Evolutionary conservation across 1,140 invertebrate genomes (phyloP), one percentile per base, ranked within the genome.

Genomic region (Hirudo medicinalis): DNA sequence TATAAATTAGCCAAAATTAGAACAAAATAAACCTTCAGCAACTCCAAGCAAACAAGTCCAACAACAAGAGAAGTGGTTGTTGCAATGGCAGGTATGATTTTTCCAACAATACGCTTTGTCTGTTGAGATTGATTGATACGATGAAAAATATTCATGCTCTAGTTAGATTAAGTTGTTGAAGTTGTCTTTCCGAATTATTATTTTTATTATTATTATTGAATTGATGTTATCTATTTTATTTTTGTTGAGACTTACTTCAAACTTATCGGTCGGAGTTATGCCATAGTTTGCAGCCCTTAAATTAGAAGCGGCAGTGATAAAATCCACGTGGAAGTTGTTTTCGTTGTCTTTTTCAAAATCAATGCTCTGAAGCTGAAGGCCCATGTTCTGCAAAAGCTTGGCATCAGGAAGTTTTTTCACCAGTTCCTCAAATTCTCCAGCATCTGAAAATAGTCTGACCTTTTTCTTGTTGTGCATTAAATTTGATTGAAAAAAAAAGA

Each of bases 311-410:
- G 95, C 94, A 0, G 97, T 94, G 77, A 99, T 97, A 79, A 97
- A 99, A 82, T 99, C 96, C 87, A 99, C 97, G 82, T 99, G 96
- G 82, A 95, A 90, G 80, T 99, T 99, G 67, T 84, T 86, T 78
- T 99, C 96, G 82, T 99, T 94, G 79, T 99, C 96, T 79, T 99
- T 99, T 79, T 99, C 95, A 82, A 99, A 99, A 75, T 98, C 94
- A 66, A 97, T 84, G 0, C 92, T 91, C 17, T 86, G 86, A 57
- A 97, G 87, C 66, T 84, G 43, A 49, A 49, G 43, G 43, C 43
- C 43, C 9, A 49, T 49, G 13, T 17, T 86, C 0, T 92, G 77
- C 49, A 77, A 74, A 13, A 79, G 63, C n/a, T 55, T 63, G 0
- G 76, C 73, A 9, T 74, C 36, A 53, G 79, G 80, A 9, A 82